Base-by-base conservation (phyloP, 2,888 invertebrate species). In the Eretmocerus hayati region DNA sequence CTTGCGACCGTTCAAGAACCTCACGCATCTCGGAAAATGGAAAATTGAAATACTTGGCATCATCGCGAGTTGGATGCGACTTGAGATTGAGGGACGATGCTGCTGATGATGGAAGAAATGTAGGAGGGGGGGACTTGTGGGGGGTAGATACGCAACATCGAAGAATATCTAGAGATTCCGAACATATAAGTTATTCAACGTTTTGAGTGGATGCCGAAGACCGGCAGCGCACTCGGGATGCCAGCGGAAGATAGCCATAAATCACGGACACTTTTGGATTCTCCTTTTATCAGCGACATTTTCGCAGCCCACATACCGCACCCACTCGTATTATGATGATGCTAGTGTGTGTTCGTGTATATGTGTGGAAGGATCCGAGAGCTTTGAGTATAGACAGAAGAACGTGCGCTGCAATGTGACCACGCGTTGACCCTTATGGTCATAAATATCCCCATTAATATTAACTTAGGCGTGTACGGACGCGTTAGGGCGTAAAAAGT, bases 391-490 rank as follows among this genome's bases (percentile, higher is more conserved):
- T 13, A 15, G 13, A 19, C 23, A 30, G 36, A 22, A 20, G 44
- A 42, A 33, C 41, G 31, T 31, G 33, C 23, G 20, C 15, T 8
- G 21, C 48, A 45, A 55, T 61, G 57, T 60, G 60, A 62, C 60
- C 62, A 59, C n/a, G 46, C 11, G 22, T 36, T 49, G 49, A 49
- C 60, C 65, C 66, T 61, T 56, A 48, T 49, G 63, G 64, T 65
- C 69, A 70, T 70, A 69, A 70, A 70, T 70, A 70, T 70, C 63
- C 67, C 70, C 64, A 70, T 70, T 70, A 70, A 70, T 70, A 70
- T 69, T 69, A 70, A 70, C 67, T 69, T 68, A 70, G 68, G 31
- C 44, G 31, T 35, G 65, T 61, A 59, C 55, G 59, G 56, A 60
- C 50, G 59, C 59, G 58, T 59, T 59, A 61, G 61, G 62, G 62